Percentiles rank a stretch among this genome's conserved stretches.
These are phyloP conservation scores for Drosophila limbata DNA, from an alignment of 2,888 invertebrate species.

Conservation along the genomic window DNA sequence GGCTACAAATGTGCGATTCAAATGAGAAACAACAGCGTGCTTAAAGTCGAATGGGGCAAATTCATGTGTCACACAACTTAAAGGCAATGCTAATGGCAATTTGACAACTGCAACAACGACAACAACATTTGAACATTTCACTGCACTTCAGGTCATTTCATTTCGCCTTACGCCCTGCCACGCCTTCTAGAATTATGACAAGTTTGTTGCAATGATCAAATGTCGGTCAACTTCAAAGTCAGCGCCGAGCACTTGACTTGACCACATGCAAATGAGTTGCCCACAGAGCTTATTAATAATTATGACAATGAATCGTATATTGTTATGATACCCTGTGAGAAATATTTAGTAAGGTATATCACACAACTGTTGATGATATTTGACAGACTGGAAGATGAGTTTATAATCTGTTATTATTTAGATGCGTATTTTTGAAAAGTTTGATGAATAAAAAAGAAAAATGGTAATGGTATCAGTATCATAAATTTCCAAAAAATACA, in stretches of 20 bases:
- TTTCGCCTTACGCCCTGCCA: conserved; percentile 15
- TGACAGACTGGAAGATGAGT: background rate
- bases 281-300: conserved; percentile 69
- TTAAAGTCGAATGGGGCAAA: background rate
- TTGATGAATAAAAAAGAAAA: too few relatives aligned
- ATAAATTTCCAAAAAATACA: too few relatives aligned
- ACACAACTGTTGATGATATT: background rate
- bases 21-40: conserved; percentile 57
- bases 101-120: conserved; percentile 18
- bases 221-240: conserved; percentile 56
- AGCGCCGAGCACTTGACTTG: conserved; percentile 54
- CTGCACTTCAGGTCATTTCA: conserved; percentile 36
- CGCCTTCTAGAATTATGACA: conserved; percentile 39
- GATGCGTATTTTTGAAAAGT: too few relatives aligned
- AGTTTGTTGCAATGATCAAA: conserved; percentile 34
- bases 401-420: too few relatives aligned
- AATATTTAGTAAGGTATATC: background rate
- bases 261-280: conserved; percentile 70
- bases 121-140: conserved; percentile 24
- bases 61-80: conserved; percentile 22
- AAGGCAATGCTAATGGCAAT: conserved; percentile 43
- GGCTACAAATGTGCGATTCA: conserved; percentile 75
- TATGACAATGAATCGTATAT: conserved; percentile 66
- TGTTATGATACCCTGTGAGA: conserved; percentile 27
- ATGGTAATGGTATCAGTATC: too few relatives aligned